Evolutionary conservation across 1,140 invertebrate genomes (phyloP).

Genomic region (Orussus abietinus): DNA sequence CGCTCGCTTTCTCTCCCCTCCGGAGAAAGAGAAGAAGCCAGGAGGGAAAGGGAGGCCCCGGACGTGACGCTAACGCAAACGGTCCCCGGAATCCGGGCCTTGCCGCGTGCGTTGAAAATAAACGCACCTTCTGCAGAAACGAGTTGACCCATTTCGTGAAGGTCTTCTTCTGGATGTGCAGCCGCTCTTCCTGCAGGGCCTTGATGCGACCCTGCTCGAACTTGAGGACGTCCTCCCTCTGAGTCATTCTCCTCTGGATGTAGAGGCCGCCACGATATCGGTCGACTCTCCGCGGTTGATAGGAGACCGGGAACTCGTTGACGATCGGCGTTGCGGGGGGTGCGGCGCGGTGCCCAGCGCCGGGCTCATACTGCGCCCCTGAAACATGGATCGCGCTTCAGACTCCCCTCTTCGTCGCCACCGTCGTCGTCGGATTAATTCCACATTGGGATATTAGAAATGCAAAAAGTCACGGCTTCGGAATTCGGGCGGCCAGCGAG

Average conservation of each 20-base stretch:
- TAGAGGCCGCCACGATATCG: slow-evolving; percentile 30
- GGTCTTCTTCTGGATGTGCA: slow-evolving; percentile 99
- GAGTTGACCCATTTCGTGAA: slow-evolving; percentile 99
- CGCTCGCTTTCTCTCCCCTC: no score
- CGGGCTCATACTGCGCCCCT: slow-evolving; percentile 71
- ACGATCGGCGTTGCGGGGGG: slow-evolving; percentile 30
- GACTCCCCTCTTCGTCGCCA: not conserved
- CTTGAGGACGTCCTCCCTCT: slow-evolving; percentile 85
- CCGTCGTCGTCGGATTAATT: not conserved
- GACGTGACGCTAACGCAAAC: no score
- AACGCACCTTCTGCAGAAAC: slow-evolving; percentile 86
- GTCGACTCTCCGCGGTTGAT: slow-evolving; percentile 26
- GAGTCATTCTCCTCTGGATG: slow-evolving; percentile 72
- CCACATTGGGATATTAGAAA: not conserved
- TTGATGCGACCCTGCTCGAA: slow-evolving; percentile 96
- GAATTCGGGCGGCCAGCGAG: not conserved
- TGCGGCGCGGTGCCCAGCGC: slow-evolving; percentile 56
- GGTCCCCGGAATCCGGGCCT: no score
- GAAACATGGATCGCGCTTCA: slow-evolving; percentile 17
- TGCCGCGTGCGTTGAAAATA: not conserved
- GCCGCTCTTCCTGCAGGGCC: slow-evolving; percentile 92
- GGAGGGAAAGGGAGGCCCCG: no score
- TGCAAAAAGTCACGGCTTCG: not conserved
- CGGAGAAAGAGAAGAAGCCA: no score
- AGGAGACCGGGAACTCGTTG: slow-evolving; percentile 17